phyloP scores from a whole-genome alignment of 2,888 invertebrate genomes.

The Catocala nupta region DNA sequence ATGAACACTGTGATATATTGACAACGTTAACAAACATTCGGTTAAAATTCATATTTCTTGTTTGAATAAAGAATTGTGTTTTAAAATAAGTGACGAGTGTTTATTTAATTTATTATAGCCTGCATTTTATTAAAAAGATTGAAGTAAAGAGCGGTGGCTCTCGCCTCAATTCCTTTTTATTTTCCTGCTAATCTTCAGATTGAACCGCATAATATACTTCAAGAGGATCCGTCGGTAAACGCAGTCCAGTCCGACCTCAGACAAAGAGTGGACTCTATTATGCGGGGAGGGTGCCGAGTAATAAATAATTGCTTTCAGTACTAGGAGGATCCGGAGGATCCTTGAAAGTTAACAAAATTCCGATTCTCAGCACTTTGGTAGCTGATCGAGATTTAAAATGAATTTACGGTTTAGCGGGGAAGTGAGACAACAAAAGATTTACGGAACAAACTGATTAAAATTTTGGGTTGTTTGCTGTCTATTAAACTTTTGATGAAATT shows the following conservation, averaged over 20 bases:
- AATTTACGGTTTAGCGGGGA: conserved; percentile 1
- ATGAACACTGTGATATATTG: too few species aligned
- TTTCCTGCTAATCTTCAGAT: background rate
- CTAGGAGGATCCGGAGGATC: conserved; percentile 16
- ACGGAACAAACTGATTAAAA: background rate
- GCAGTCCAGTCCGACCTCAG: conserved; percentile 6
- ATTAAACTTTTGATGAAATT: too few species aligned
- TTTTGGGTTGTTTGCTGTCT: background rate
- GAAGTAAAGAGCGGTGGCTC: background rate
- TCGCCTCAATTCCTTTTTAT: background rate
- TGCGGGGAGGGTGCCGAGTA: conserved; percentile 26
- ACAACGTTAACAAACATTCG: too few species aligned
- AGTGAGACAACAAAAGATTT: background rate
- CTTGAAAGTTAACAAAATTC: conserved; percentile 23
- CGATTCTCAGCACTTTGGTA: conserved; percentile 10
- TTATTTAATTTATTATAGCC: too few species aligned
- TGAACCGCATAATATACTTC: conserved; percentile 2
- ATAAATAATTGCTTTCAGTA: conserved; percentile 35
- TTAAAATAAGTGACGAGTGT: too few species aligned
- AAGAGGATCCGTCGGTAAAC: background rate
- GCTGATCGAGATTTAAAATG: conserved; percentile 18
- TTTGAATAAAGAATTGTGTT: too few species aligned
- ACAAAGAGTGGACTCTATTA: conserved; percentile 18
- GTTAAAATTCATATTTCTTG: too few species aligned
- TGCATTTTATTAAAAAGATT: background rate